phyloP scores from a whole-genome alignment of 2,797 vertebrate species.

The Apogon hyalosoma region DNA sequence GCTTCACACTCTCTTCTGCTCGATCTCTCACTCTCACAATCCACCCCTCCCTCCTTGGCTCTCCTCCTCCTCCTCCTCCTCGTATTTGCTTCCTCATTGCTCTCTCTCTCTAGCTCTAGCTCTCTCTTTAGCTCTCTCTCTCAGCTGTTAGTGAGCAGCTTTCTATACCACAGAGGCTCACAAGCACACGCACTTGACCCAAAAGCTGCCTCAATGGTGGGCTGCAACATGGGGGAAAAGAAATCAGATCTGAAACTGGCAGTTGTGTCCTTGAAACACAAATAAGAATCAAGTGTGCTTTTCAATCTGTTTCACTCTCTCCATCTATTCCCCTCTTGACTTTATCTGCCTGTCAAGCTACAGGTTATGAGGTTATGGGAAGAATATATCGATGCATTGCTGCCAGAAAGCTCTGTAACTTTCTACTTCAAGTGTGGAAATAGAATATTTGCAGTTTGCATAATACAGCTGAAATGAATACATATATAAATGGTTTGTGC shows the following conservation, averaged over 20 bases:
- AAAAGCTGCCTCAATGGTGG: slow-evolving; percentile 88
- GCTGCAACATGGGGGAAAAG: slow-evolving; percentile 17
- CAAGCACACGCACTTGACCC: slow-evolving; percentile 86
- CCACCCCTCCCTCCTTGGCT: slow-evolving; percentile 70
- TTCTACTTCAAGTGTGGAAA: no score
- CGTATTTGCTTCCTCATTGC: slow-evolving; percentile 67
- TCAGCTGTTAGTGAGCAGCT: slow-evolving; percentile 71
- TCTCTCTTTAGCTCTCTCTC: slow-evolving; percentile 40
- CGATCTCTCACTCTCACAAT: slow-evolving; percentile 71
- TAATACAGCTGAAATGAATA: no score
- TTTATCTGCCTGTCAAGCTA: slow-evolving; percentile 24
- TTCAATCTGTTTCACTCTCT: slow-evolving; percentile 8
- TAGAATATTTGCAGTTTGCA: no score
- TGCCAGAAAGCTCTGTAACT: no score
- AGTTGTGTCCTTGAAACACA: slow-evolving; percentile 10
- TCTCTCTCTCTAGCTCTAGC: slow-evolving; percentile 56
- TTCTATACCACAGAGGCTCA: slow-evolving; percentile 56
- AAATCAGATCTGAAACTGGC: slow-evolving; percentile 41
- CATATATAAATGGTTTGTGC: no score
- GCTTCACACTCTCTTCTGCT: slow-evolving; percentile 81
- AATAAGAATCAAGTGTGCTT: slow-evolving; percentile 14
- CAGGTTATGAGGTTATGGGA: slow-evolving; percentile 41
- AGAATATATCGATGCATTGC: no score
- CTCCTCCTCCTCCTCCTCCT: slow-evolving; percentile 69
- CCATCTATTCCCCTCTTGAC: slow-evolving; percentile 10